Evolutionary conservation across 2,113 vertebrate species (phyloP), one percentile per base, ranked within the genome.

Genomic region (Gnathonemus echidnorhynchus): DNA sequence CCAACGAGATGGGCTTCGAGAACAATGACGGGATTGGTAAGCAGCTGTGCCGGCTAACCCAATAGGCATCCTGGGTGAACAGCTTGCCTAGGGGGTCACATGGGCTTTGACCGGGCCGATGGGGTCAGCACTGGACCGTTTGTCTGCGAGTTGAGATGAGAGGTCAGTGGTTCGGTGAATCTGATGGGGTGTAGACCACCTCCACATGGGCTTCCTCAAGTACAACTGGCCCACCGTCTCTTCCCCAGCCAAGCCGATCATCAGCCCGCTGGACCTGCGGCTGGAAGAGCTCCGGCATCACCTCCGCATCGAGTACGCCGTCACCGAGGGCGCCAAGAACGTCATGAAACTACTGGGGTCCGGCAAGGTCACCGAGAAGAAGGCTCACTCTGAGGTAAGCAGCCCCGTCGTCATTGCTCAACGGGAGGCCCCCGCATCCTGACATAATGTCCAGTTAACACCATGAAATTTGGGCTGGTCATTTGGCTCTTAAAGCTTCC

Each of bases 221-320:
- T n/a, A 10, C 42, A 45, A 21, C 3, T 0, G n/a, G 83, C 83
- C 45, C 83, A 6, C 74, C 13, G 13, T 80, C 88, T 91, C 89
- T n/a, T 90, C 92, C 95, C 35, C 94, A 96, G 97, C 97, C 95
- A 99, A 99, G 92, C 97, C 98, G 94, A 97, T 99, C 93, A 98
- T 99, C 96, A 99, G 98, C 93, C 98, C 98, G 46, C 96, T 99
- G 93, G 98, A 99, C 92, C 97, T 99, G 92, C 97, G 98, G 90
- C 97, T 99, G 95, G 98, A 99, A 95, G 98, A 99, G 95, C 94
- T 99, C 90, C 96, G 98, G 90, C 98, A 99, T 95, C 98, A 99
- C 92, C 98, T 98, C 92, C 97, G 96, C 96, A 99, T 99, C 95
- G 98, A 99, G 92, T 99, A 98, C 88, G 98, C 98, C 66, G 98